These are phyloP conservation scores for Anarsia innoxiella DNA, from an alignment of 2,888 invertebrate genomes.

Conservation along the genomic window DNA sequence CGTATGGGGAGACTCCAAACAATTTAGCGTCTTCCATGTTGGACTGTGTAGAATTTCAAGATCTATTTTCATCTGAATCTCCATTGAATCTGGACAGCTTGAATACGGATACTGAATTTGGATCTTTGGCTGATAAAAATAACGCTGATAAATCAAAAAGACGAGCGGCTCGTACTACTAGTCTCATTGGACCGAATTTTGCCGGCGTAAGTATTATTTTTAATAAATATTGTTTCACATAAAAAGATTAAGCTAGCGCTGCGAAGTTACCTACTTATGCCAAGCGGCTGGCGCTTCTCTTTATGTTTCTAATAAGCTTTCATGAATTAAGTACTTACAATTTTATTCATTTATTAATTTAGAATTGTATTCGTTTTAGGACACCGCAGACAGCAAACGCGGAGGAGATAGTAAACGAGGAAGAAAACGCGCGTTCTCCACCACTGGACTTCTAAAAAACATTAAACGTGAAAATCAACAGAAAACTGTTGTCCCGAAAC, in stretches of 20 bases:
- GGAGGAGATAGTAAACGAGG: slow-evolving; percentile 45
- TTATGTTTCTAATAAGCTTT: no score
- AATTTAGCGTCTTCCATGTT: slow-evolving; percentile 35
- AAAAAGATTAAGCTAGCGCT: no score
- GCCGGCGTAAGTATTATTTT: slow-evolving; percentile 28
- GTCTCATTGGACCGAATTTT: slow-evolving; percentile 29
- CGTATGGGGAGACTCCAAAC: slow-evolving; percentile 46
- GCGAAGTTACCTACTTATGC: no score
- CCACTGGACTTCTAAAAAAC: slow-evolving; percentile 18
- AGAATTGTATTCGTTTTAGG: slow-evolving; percentile 20
- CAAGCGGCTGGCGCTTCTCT: slow-evolving; percentile 6
- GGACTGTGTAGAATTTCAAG: slow-evolving; percentile 44
- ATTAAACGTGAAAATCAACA: slow-evolving; percentile 26
- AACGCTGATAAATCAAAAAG: slow-evolving; percentile 33
- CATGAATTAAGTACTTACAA: no score
- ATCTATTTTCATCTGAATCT: slow-evolving; percentile 37
- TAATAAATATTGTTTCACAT: no score
- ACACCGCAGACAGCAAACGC: slow-evolving; percentile 29
- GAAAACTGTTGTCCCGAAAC: slow-evolving; percentile 32
- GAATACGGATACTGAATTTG: slow-evolving; percentile 26
- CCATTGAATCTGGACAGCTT: slow-evolving; percentile 36
- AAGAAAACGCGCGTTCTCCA: slow-evolving; percentile 51
- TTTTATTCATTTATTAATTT: no score
- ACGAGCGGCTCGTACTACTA: slow-evolving; percentile 31
- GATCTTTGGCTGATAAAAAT: slow-evolving; percentile 22